Evolutionary conservation across 2,888 invertebrate genomes (phyloP), one percentile per base, ranked within the genome.

Genomic region (Rhingia rostrata): DNA sequence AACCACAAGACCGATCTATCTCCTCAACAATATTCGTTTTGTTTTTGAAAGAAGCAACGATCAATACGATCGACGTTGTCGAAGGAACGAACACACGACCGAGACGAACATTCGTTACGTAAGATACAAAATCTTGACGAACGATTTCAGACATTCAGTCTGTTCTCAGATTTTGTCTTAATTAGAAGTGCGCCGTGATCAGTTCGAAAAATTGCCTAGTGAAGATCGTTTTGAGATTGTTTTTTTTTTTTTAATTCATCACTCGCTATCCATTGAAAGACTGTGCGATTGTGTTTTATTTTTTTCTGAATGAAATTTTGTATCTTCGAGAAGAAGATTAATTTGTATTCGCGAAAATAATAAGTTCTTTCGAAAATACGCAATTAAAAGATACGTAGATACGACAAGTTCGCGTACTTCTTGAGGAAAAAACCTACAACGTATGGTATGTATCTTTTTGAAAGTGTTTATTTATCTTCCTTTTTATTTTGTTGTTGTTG

Each of bases 121-220:
- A 79, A 83, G 67, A 72, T 63, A 30, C 54, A 33, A 53, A 69
- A 69, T 56, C 83, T 83, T 56, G 67, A 53, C 30, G 69, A 58
- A 79, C 67, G 54, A 83, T 83, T 83, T 83, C 83, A 83, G 83
- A 83, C 83, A 83, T 74, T 83, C 79, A 83, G 83, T 83, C 83
- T 74, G 79, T 83, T 83, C 73, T 74, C 58, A 83, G 79, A 83
- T 83, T 79, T 83, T 69, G 83, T 79, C 79, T 83, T 69, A 83
- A 83, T 83, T 83, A 83, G 83, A 83, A 83, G 83, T 79, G 69
- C 43, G 61, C 77, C 53, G 72, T 45, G 61, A 63, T 53, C 53
- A 45, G 60, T 63, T 6, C 53, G 30, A 10, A n/a, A 14, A 12
- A 67, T 56, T 47, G 22, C 14, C 22, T 30, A 30, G 14, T 30